These are phyloP conservation scores for Bombus polaris DNA, from an alignment of 1,140 invertebrate genomes.

Conservation along the genomic window DNA sequence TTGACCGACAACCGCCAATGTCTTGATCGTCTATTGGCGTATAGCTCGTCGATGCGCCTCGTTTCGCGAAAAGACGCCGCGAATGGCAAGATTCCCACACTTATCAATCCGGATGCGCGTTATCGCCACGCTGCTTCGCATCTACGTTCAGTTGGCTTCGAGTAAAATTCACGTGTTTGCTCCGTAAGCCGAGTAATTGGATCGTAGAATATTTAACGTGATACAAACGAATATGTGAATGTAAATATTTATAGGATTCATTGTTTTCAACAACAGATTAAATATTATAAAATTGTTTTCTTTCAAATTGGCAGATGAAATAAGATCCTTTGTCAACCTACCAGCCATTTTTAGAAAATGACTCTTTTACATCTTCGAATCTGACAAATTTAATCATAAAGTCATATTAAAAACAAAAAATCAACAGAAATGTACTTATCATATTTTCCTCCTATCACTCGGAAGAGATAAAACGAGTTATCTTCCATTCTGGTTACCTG, in stretches of 20 bases:
- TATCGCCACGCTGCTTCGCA: conserved; percentile 45
- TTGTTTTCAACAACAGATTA: no score
- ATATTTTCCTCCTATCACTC: no score
- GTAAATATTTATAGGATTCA: neutral
- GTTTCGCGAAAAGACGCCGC: conserved; percentile 37
- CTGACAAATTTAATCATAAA: no score
- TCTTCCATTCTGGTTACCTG: conserved; percentile 65
- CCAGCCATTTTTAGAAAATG: no score
- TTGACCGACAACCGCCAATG: conserved; percentile 67
- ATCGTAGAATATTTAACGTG: neutral
- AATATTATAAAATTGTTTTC: neutral
- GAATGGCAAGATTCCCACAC: conserved; percentile 71
- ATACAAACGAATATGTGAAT: neutral
- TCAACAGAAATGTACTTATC: no score
- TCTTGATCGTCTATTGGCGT: neutral
- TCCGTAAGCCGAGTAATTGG: neutral
- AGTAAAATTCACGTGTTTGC: conserved; percentile 28
- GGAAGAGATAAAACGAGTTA: no score
- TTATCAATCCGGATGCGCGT: conserved; percentile 70
- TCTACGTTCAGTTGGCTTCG: conserved; percentile 35
- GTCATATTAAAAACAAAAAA: no score
- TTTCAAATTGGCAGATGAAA: neutral
- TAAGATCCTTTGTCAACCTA: no score
- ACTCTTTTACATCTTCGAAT: no score
- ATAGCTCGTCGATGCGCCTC: neutral